Percentiles rank a stretch among this genome's conserved stretches.
These are phyloP conservation scores for Oenanthe melanoleuca DNA, from an alignment of 2,113 vertebrate species.

Conservation along the genomic window DNA sequence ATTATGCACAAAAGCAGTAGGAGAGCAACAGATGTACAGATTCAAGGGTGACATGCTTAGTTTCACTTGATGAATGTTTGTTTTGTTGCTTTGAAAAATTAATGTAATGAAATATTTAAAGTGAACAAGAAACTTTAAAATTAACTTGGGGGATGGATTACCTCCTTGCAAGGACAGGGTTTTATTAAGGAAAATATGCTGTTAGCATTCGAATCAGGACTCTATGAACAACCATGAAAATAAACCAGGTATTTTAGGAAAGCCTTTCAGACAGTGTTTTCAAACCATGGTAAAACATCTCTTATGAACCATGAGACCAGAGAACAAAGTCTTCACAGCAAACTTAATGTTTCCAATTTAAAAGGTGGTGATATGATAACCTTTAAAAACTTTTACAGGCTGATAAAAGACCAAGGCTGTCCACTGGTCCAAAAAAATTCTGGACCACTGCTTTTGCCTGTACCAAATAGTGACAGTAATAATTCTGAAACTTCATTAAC, in stretches of 20 bases:
- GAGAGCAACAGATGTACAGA: conserved; percentile 76
- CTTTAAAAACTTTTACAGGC: not conserved
- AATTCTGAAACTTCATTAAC: not conserved
- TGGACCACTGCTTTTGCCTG: not conserved
- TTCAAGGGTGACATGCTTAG: conserved; percentile 78
- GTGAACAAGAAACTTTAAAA: conserved; percentile 73
- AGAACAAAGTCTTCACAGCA: not conserved
- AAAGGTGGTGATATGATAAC: not conserved
- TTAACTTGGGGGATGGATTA: conserved; percentile 59
- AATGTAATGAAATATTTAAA: conserved; percentile 82
- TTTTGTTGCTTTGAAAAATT: conserved; percentile 82
- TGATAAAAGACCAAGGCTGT: not conserved
- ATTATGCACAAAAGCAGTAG: conserved; percentile 78
- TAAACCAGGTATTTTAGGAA: not conserved
- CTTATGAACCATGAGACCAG: not conserved
- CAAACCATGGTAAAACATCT: not conserved
- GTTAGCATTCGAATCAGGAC: conserved; percentile 28
- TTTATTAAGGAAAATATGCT: conserved; percentile 37
- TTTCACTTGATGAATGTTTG: conserved; percentile 83
- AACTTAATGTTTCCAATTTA: not conserved
- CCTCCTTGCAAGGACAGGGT: conserved; percentile 29
- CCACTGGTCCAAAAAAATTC: not conserved
- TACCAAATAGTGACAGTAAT: not conserved
- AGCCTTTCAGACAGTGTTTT: not conserved
- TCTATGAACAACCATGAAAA: not conserved